Percentiles rank a stretch among this genome's conserved stretches.
Conservation (phyloP, 2,797 vertebrate genomes). For the Liasis olivaceus region DNA sequence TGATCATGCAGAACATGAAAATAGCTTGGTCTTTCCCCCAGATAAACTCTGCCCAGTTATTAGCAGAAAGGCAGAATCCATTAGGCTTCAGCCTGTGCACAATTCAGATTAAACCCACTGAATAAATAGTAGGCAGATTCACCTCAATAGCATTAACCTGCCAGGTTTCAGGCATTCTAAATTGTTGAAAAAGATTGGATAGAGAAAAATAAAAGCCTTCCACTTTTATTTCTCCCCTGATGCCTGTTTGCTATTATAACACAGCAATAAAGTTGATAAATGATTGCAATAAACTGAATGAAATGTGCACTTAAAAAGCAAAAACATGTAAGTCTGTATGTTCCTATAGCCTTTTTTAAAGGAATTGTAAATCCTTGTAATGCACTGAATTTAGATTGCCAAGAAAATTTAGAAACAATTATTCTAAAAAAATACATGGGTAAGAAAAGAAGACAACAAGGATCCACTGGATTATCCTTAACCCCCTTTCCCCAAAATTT, state of each 20-base stretch:
- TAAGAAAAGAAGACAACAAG: not conserved
- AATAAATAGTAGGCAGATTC: not conserved
- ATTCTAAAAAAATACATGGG: not conserved
- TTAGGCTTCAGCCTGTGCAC: not conserved
- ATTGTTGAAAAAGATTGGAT: not conserved
- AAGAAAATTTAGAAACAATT: slow-evolving; percentile 22
- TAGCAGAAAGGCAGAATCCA: not conserved
- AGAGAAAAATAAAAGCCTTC: not conserved
- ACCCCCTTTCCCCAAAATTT: not conserved
- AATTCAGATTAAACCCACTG: not conserved
- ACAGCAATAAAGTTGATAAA: slow-evolving; percentile 8
- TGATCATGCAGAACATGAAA: not conserved
- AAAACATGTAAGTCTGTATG: not conserved
- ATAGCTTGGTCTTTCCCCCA: not conserved
- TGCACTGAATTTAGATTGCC: not conserved
- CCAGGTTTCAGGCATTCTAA: not conserved
- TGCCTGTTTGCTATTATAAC: slow-evolving; percentile 9
- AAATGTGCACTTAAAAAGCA: slow-evolving; percentile 16
- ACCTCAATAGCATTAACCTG: not conserved
- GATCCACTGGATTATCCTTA: not conserved
- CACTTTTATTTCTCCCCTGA: not conserved
- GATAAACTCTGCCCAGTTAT: not conserved
- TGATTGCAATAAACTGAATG: slow-evolving; percentile 11
- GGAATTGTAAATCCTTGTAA: not conserved
- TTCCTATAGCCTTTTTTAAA: slow-evolving; percentile 7